Evolutionary conservation across 1,140 invertebrate species (phyloP).

Genomic region (Ridgeia piscesae): DNA sequence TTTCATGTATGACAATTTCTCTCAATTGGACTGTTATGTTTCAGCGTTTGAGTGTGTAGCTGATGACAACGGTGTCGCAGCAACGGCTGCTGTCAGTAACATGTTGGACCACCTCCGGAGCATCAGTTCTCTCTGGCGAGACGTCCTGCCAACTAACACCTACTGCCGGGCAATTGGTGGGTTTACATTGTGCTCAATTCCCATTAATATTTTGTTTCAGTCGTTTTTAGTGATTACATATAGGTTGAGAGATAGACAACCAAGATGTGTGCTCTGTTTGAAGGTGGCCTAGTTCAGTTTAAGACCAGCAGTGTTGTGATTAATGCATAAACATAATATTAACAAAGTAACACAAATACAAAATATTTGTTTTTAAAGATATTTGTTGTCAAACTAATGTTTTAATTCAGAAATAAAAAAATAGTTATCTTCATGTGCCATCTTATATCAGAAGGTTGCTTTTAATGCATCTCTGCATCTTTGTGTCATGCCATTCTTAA

Average conservation of each 20-base stretch:
- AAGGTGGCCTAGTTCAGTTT: neutral
- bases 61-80: slow-evolving; percentile 39
- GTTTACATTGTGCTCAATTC: neutral
- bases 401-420: no score
- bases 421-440: no score
- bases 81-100: slow-evolving; percentile 70
- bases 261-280: neutral
- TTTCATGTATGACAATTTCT: neutral
- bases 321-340: no score
- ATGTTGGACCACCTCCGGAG: slow-evolving; percentile 80
- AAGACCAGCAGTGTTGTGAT: neutral
- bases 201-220: neutral
- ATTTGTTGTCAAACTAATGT: no score
- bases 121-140: slow-evolving; percentile 82
- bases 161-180: slow-evolving; percentile 67
- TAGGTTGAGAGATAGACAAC: neutral
- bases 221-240: neutral
- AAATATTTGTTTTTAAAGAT: no score
- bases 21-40: neutral
- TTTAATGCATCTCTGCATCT: no score
- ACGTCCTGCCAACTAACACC: slow-evolving; percentile 70
- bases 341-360: no score
- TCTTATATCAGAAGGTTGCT: no score
- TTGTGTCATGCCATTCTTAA: no score
- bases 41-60: slow-evolving; percentile 50